Base-by-base conservation (phyloP, 1,140 invertebrate genomes). In the Drosophila neocordata region DNA sequence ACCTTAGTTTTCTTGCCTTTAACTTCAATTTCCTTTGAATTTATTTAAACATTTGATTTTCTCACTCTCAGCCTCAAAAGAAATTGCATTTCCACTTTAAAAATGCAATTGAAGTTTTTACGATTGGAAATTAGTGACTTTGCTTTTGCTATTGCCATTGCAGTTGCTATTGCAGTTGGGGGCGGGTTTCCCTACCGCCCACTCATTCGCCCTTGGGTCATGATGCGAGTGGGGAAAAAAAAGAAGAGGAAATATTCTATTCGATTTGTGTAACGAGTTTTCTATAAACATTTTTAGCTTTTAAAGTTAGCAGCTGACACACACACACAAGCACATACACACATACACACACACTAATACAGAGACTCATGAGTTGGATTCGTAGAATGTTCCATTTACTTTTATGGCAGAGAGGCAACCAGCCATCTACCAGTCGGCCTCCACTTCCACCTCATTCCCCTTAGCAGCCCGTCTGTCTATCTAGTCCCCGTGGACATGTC, bases 211-310 rank as follows among this genome's bases (percentile, higher is more conserved):
- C 73, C 76, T 65, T 53, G 18, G 60, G 75, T 38, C 24, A 69
- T 65, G 41, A 65, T 65, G 38, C 59, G 31, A 31, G 27, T 31
- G 27, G 4, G 7, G 27, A 6, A 6, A 6, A 56, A 41, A 31
- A 27, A 31, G 44, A 27, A 13, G 38, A 64, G 51, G 68, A 77
- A 75, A 77, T 82, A 72, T 88, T 88, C 79, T 79, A 88, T 88
- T 87, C 79, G 79, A 87, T 87, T 87, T 87, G 83, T 88, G 74
- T 83, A 87, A 87, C 83, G 79, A 87, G 83, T 88, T 87, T 87
- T 79, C 83, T 87, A 88, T 87, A 88, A 82, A 88, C 83, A 87
- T 87, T 87, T 88, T 79, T 57, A 74, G 75, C 82, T 88, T 82
- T 87, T 73, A 83, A 87, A 87, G 83, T 87, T 88, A 79, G 67